phyloP scores from a whole-genome alignment of 2,113 vertebrate genomes.

The Himantopus leucocephalus region DNA sequence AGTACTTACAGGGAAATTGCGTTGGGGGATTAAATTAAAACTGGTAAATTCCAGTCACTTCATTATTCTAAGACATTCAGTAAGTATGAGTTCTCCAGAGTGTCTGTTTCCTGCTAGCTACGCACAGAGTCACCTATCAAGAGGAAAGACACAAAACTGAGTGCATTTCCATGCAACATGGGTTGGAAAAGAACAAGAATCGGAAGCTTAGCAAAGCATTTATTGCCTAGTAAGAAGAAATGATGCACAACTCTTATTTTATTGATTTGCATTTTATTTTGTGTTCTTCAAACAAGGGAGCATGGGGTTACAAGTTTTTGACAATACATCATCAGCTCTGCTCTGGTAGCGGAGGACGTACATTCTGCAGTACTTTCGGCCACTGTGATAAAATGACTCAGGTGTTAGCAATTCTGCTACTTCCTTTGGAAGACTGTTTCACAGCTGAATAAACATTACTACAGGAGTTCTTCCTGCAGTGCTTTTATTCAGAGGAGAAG shows the following conservation, averaged over 20 bases:
- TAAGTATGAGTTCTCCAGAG: background rate
- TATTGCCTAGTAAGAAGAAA: background rate
- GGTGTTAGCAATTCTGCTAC: constrained; percentile 37
- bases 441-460: constrained; percentile 51
- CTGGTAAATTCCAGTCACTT: background rate
- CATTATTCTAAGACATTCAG: background rate
- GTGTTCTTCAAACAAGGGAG: background rate
- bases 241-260: background rate
- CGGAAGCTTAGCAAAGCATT: background rate
- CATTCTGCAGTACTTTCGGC: background rate
- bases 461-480: background rate
- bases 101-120: background rate
- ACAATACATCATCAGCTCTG: background rate
- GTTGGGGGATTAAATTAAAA: background rate
- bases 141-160: background rate
- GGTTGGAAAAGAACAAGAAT: background rate
- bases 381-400: constrained; percentile 7
- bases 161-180: fast-evolving
- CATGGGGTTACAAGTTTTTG: background rate
- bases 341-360: background rate
- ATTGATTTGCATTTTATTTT: background rate
- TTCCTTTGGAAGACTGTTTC: background rate
- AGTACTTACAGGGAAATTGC: background rate
- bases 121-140: background rate
- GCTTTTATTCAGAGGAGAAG: background rate